A percentile compares a stretch with the other conserved stretches of the same genome.
phyloP scores from a whole-genome alignment of 1,140 invertebrate species.

The Frieseomelitta varia region DNA sequence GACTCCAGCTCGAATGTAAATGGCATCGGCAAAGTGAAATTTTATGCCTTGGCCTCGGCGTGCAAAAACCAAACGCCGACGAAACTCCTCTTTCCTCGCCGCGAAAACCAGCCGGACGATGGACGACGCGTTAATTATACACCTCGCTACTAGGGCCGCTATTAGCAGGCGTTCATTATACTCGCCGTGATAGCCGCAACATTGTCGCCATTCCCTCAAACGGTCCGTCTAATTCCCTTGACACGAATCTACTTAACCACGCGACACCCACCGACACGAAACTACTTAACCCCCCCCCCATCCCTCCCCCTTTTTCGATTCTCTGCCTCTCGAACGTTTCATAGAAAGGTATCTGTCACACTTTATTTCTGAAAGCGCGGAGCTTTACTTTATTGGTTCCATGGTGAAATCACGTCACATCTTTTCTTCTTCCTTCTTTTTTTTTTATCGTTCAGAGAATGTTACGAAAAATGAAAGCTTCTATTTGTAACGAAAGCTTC shows the following conservation, averaged over 20 bases:
- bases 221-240: constrained; percentile 33
- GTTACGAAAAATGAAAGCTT: no score
- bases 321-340: neutral
- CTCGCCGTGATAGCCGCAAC: constrained; percentile 39
- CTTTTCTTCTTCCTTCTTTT: no score
- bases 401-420: no score
- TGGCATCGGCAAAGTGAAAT: neutral
- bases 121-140: constrained; percentile 46
- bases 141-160: constrained; percentile 19
- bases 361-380: neutral
- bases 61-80: neutral
- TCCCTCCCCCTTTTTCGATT: no score
- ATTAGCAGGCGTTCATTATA: constrained; percentile 47
- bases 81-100: neutral
- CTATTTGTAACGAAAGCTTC: no score
- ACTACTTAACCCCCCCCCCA: no score
- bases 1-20: no score
- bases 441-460: no score
- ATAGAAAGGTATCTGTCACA: neutral
- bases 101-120: constrained; percentile 13
- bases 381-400: no score
- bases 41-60: neutral
- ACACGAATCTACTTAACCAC: constrained; percentile 23
- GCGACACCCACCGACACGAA: neutral
- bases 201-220: constrained; percentile 45